phyloP scores from a whole-genome alignment of 1,140 invertebrate genomes.

The Bactericera cockerelli region DNA sequence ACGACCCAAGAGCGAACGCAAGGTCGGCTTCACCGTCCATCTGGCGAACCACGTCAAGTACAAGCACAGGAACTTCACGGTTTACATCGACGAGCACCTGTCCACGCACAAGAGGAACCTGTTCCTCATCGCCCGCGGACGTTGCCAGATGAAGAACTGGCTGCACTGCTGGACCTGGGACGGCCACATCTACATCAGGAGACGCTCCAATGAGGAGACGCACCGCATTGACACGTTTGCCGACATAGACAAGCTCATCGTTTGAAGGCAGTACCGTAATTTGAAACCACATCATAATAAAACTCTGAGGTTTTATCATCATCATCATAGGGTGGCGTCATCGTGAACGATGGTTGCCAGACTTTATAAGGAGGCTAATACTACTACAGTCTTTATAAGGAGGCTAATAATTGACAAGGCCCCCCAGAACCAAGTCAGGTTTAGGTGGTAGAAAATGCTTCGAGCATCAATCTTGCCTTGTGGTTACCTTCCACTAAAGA shows the following conservation, averaged over 20 bases:
- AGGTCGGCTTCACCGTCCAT: neutral
- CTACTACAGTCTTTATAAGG: too few species aligned
- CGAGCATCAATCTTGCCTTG: too few species aligned
- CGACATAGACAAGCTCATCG: neutral
- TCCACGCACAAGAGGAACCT: neutral
- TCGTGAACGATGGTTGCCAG: too few species aligned
- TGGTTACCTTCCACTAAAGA: too few species aligned
- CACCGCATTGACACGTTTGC: neutral
- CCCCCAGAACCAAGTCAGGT: too few species aligned
- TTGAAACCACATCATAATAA: too few species aligned
- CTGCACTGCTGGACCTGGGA: neutral
- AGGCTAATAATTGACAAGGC: too few species aligned
- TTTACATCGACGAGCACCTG: neutral
- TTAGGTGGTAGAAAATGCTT: too few species aligned
- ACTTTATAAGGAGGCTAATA: too few species aligned
- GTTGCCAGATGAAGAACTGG: neutral
- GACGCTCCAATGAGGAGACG: neutral
- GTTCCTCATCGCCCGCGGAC: neutral
- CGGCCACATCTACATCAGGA: neutral
- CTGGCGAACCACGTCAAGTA: neutral
- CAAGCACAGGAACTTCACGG: neutral
- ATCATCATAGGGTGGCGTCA: too few species aligned
- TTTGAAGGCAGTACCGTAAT: too few species aligned
- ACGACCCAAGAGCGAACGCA: constrained; percentile 1
- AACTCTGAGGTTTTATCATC: too few species aligned